Evolutionary conservation across 2,888 invertebrate genomes (phyloP).

Genomic region (Furcula furcula): DNA sequence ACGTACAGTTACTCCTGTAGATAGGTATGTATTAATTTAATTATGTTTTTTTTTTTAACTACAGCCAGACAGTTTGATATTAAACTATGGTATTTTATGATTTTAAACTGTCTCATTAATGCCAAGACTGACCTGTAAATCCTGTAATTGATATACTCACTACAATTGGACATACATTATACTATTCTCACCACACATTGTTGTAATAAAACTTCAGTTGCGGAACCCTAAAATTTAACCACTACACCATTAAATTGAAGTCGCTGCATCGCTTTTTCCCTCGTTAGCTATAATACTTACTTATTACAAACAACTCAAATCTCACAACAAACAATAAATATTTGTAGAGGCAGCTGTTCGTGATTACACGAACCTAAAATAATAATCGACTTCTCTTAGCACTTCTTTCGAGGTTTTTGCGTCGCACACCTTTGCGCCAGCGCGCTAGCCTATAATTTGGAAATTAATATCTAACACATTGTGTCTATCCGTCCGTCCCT

Average conservation of each 20-base stretch:
- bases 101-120: too few relatives aligned
- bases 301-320: conserved; percentile 35
- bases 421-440: conserved; percentile 64
- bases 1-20: too few relatives aligned
- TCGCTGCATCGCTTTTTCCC: conserved; percentile 5
- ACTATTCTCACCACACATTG: too few relatives aligned
- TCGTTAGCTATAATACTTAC: conserved; percentile 16
- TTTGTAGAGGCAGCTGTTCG: conserved; percentile 77
- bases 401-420: conserved; percentile 76
- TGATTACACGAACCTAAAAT: conserved; percentile 66
- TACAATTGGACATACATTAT: too few relatives aligned
- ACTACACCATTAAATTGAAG: background rate
- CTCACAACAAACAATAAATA: conserved; percentile 68
- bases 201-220: too few relatives aligned
- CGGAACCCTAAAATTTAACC: too few relatives aligned
- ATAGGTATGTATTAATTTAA: too few relatives aligned
- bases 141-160: too few relatives aligned
- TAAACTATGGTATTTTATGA: too few relatives aligned
- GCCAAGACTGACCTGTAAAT: too few relatives aligned
- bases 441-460: conserved; percentile 70
- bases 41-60: too few relatives aligned
- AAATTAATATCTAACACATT: conserved; percentile 81
- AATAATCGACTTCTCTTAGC: conserved; percentile 74
- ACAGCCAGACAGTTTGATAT: too few relatives aligned
- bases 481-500: conserved; percentile 70